Conservation (phyloP, 2,113 vertebrate genomes). For the Limanda limanda region DNA sequence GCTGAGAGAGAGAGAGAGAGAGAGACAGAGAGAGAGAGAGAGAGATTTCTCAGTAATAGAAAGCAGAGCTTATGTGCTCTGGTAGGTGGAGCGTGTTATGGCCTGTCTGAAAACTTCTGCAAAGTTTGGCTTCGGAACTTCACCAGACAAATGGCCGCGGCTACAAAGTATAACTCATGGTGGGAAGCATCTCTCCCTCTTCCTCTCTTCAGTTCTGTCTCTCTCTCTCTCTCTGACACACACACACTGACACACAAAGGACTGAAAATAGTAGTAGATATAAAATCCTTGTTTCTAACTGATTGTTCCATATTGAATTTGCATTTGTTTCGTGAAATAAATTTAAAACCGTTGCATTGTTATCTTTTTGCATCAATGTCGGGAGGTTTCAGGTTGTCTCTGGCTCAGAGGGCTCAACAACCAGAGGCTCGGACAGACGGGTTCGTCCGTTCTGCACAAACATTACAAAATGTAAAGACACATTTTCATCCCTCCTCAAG, state of each 20-base stretch:
- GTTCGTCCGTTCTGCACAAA: too few relatives aligned
- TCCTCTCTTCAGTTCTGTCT: background rate
- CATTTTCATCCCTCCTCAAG: too few relatives aligned
- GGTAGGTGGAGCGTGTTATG: slow-evolving; percentile 75
- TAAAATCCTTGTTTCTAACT: too few relatives aligned
- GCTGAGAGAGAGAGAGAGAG: slow-evolving; percentile 32
- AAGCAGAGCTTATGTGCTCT: slow-evolving; percentile 68
- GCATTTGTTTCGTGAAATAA: too few relatives aligned
- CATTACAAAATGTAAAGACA: too few relatives aligned
- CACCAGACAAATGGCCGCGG: slow-evolving; percentile 65
- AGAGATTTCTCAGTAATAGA: slow-evolving; percentile 57
- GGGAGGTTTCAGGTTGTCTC: too few relatives aligned
- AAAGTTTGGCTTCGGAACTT: slow-evolving; percentile 70
- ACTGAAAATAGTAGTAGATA: too few relatives aligned
- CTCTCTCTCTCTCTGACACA: slow-evolving; percentile 16
- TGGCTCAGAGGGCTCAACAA: too few relatives aligned
- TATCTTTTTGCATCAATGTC: too few relatives aligned
- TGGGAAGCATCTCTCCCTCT: background rate
- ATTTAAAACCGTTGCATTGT: too few relatives aligned
- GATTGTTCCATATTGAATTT: too few relatives aligned
- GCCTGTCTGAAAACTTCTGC: slow-evolving; percentile 70
- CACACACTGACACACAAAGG: background rate
- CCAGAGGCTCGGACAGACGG: too few relatives aligned
- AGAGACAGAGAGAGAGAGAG: slow-evolving; percentile 13
- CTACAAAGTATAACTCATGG: slow-evolving; percentile 60